Base-by-base conservation (phyloP, 2,888 invertebrate species). In the Parapristionchus giblindavisi region DNA sequence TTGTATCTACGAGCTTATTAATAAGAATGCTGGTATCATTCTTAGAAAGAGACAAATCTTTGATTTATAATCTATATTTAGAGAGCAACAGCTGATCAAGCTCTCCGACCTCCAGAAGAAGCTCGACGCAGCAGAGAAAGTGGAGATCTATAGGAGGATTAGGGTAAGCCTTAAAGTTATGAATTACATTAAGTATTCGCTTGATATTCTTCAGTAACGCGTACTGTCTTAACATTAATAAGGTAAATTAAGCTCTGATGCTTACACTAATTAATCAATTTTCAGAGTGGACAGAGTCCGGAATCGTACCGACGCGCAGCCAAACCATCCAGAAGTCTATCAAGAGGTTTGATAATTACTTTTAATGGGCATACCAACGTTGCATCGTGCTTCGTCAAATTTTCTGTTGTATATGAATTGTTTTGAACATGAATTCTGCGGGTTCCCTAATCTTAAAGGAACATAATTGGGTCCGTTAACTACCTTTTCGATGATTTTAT, bases 81-180 rank as follows among this genome's bases (percentile, higher is more conserved):
- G 83, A 72, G 83, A 83, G 76, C 78, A 77, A 29, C 81, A 83
- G 32, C 77, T 86, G 32, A 70, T 83, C 75, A 85, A 86, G 78
- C 77, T 86, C 77, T 83, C 84, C 8, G 86, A 86, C 43, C 78
- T 86, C 56, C 84, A 85, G 65, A 81, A 83, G 54, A 86, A 86
- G 73, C 76, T 86, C 36, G 86, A 86, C 58, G 86, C 86, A 1
- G 86, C 86, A 8, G 86, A 86, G 77, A 86, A 86, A 68, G 86
- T 85, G 6, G 80, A 83, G 71, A 77, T 80, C 52, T 83, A 81
- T 75, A 61, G 83, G 29, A 76, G 83, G 34, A 82, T 83, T 52
- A 63, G 81, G 71, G 76, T 76, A 2, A 63, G 74, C n/a, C 14
- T 3, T 43, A n/a, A 2, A n/a, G 21, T 24, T 2, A 8, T 38